Evolutionary conservation across 2,113 vertebrate genomes (phyloP).

Genomic region (Nymphicus hollandicus): DNA sequence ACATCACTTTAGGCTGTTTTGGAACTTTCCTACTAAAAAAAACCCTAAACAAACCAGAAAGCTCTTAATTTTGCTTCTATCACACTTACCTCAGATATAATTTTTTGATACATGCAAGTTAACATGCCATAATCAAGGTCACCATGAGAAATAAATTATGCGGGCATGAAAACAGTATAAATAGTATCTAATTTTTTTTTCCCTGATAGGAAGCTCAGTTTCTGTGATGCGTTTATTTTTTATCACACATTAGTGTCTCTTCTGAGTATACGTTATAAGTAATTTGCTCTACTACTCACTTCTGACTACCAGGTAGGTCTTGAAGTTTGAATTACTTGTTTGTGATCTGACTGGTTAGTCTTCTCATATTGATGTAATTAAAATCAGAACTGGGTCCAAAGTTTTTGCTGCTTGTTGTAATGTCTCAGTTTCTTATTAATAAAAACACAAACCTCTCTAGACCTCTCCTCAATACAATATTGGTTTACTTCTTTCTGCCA

Average conservation of each 20-base stretch:
- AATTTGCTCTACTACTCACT: background rate
- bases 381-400: background rate
- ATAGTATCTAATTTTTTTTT: background rate
- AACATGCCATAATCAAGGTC: background rate
- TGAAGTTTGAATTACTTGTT: background rate
- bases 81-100: background rate
- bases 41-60: background rate
- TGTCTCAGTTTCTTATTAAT: background rate
- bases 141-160: constrained; percentile 11
- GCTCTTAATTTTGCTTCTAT: background rate
- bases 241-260: background rate
- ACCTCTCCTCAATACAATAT: background rate
- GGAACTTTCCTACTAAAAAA: background rate
- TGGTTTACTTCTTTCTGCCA: background rate
- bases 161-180: background rate
- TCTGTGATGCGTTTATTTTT: background rate
- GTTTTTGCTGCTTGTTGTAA: background rate
- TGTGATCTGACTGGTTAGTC: background rate
- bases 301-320: background rate
- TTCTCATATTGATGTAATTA: background rate
- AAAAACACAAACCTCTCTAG: background rate
- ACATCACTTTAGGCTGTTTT: background rate
- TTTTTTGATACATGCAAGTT: background rate
- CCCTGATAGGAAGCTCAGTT: background rate
- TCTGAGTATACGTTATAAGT: background rate